phyloP scores from a whole-genome alignment of 2,888 invertebrate species.

The Andrena haemorrhoa region DNA sequence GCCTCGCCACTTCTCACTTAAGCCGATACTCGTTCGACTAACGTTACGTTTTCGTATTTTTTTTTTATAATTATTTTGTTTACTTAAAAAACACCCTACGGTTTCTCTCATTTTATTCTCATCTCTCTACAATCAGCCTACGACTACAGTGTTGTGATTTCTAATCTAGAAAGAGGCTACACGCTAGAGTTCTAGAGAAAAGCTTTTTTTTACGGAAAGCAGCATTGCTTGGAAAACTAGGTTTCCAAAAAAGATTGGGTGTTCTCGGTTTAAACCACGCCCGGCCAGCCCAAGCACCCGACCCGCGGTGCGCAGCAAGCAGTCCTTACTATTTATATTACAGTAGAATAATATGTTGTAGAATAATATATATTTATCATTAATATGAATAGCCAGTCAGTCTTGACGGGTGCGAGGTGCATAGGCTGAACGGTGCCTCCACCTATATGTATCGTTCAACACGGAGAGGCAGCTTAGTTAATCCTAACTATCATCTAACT shows the following conservation, averaged over 20 bases:
- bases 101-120: conserved; percentile 71
- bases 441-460: conserved; percentile 59
- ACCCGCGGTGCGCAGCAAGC: conserved; percentile 83
- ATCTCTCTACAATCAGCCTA: conserved; percentile 72
- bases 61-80: conserved; percentile 41
- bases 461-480: conserved; percentile 77
- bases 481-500: conserved; percentile 79
- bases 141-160: conserved; percentile 59
- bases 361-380: conserved; percentile 77
- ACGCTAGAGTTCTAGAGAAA: conserved; percentile 78
- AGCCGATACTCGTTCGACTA: conserved; percentile 80
- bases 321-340: conserved; percentile 82
- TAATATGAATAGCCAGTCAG: conserved; percentile 83
- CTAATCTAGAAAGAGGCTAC: conserved; percentile 78
- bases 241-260: conserved; percentile 58
- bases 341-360: conserved; percentile 74
- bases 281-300: conserved; percentile 82
- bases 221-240: conserved; percentile 73
- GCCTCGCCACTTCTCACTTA: conserved; percentile 71
- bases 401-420: conserved; percentile 82
- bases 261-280: conserved; percentile 66
- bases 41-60: conserved; percentile 55
- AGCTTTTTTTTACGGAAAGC: conserved; percentile 77
- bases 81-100: conserved; percentile 82
- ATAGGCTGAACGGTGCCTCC: conserved; percentile 80